Percentiles rank a stretch among this genome's conserved stretches.
phyloP scores from a whole-genome alignment of 1,140 invertebrate genomes.

The Lordiphosa stackelbergi region DNA sequence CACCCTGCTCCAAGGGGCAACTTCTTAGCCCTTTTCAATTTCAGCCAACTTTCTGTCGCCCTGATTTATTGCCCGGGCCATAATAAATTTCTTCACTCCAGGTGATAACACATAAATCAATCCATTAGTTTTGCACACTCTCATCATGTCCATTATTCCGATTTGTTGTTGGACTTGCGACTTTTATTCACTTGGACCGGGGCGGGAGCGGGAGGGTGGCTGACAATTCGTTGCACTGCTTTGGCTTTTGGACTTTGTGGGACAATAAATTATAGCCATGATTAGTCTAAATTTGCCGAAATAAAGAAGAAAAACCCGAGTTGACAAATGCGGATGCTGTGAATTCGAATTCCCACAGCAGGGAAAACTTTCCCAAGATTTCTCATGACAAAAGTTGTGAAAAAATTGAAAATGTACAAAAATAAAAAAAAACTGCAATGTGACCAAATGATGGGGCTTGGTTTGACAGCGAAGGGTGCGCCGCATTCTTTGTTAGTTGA shows the following conservation, averaged over 20 bases:
- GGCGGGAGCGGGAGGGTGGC: not conserved
- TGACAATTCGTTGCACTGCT: constrained; percentile 53
- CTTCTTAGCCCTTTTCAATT: constrained; percentile 69
- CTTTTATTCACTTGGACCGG: constrained; percentile 35
- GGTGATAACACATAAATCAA: constrained; percentile 71
- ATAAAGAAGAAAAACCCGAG: constrained; percentile 24
- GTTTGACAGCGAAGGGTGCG: too few species aligned
- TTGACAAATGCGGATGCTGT: constrained; percentile 31
- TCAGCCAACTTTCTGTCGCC: constrained; percentile 23
- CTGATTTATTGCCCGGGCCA: constrained; percentile 58
- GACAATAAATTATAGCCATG: constrained; percentile 73
- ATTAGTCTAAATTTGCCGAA: constrained; percentile 69
- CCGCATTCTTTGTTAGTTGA: too few species aligned
- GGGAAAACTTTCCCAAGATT: constrained; percentile 55
- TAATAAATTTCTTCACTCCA: constrained; percentile 74
- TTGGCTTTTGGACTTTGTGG: constrained; percentile 45
- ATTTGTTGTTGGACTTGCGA: constrained; percentile 50
- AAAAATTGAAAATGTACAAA: constrained; percentile 51
- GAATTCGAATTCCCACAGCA: constrained; percentile 47
- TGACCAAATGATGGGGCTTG: constrained; percentile 34
- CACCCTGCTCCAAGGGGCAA: constrained; percentile 21
- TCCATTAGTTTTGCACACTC: constrained; percentile 72
- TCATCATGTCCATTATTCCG: constrained; percentile 47
- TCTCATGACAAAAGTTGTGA: constrained; percentile 44
- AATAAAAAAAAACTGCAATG: constrained; percentile 32